A percentile compares a stretch with the other conserved stretches of the same genome.
Conservation (phyloP, 1,140 invertebrate species). For the Myzus persicae region DNA sequence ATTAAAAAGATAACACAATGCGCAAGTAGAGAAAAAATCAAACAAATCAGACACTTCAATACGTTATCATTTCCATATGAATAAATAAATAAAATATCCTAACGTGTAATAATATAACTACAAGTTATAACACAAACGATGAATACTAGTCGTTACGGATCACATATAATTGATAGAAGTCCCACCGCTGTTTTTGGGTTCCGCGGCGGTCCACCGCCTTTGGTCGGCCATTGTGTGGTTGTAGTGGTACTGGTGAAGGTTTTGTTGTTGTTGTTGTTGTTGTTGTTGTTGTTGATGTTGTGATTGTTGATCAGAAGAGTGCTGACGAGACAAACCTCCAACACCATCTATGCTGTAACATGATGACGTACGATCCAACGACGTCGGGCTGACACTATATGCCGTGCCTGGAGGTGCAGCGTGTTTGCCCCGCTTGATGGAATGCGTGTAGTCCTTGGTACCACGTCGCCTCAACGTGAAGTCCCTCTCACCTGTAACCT, state of each 20-base stretch:
- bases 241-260: not conserved
- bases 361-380: slow-evolving; percentile 39
- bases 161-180: slow-evolving; percentile 39
- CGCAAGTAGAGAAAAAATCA: not conserved
- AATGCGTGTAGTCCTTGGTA: slow-evolving; percentile 71
- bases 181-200: not conserved
- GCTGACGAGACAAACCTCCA: not conserved
- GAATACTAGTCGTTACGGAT: not conserved
- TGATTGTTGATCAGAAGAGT: not conserved
- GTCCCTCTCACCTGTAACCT: slow-evolving; percentile 67
- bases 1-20: not conserved
- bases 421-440: slow-evolving; percentile 65
- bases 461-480: slow-evolving; percentile 70
- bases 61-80: not conserved
- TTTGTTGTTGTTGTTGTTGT: not conserved
- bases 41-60: not conserved
- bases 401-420: slow-evolving; percentile 56
- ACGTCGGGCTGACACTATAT: slow-evolving; percentile 56
- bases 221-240: not conserved
- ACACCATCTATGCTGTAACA: not conserved
- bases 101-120: not conserved
- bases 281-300: slow-evolving; percentile 24
- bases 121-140: not conserved
- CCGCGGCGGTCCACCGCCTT: not conserved
- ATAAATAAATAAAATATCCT: not conserved